phyloP scores from a whole-genome alignment of 2,113 vertebrate genomes.

The Bolborhynchus lineola region DNA sequence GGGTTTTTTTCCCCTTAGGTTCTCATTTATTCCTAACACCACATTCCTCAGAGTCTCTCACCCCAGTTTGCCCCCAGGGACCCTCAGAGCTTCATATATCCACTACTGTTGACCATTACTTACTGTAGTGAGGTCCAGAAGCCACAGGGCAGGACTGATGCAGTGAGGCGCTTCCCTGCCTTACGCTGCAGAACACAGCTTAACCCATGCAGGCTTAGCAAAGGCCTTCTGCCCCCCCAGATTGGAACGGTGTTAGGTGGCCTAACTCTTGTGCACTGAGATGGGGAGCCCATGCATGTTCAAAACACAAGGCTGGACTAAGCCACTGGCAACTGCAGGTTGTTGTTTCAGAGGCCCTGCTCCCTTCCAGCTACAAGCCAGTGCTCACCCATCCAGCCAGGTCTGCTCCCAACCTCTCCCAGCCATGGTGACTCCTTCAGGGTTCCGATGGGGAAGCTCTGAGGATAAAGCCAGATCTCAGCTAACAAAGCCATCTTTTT shows the following conservation, averaged over 20 bases:
- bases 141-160: not conserved
- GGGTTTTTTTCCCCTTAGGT: not conserved
- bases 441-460: not conserved
- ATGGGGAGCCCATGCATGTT: not conserved
- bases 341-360: not conserved
- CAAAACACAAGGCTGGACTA: not conserved
- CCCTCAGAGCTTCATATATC: not conserved
- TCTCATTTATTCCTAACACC: not conserved
- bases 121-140: not conserved
- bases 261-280: not conserved
- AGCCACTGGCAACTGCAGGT: not conserved
- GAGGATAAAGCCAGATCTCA: not conserved
- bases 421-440: not conserved
- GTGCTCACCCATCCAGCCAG: not conserved
- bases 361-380: not conserved
- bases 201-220: not conserved
- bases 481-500: not conserved
- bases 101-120: not conserved
- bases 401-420: not conserved
- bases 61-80: not conserved
- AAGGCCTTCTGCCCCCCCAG: not conserved
- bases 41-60: not conserved
- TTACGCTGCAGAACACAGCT: not conserved
- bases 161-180: not conserved
- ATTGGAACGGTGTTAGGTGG: rapidly evolving